Percentiles rank a stretch among this genome's conserved stretches.
phyloP scores from a whole-genome alignment of 2,797 vertebrate genomes.

The Sebastes hubbsi region DNA sequence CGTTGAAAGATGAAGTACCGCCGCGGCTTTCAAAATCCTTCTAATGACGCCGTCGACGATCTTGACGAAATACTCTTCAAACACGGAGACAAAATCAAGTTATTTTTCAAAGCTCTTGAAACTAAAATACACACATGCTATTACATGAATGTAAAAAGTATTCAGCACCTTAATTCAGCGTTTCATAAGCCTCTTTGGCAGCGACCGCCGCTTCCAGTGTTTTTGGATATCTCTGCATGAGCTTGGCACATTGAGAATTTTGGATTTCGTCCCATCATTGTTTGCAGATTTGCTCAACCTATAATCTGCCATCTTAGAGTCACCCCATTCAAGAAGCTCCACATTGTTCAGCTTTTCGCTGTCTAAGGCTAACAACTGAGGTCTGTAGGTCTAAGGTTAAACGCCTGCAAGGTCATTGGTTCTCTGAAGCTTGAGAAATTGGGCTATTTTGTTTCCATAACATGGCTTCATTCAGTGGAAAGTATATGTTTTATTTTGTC shows the following conservation, averaged over 20 bases:
- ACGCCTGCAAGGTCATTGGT: not conserved
- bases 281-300: constrained; percentile 36
- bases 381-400: not conserved
- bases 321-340: not conserved
- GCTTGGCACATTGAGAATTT: constrained; percentile 10
- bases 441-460: not conserved
- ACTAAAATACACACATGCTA: not conserved
- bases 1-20: constrained; percentile 1
- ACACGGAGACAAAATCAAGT: not conserved
- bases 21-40: not conserved
- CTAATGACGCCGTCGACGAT: not conserved
- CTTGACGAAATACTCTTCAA: not conserved
- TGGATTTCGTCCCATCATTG: constrained; percentile 44
- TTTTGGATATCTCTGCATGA: constrained; percentile 19
- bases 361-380: constrained; percentile 1
- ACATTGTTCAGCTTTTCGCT: not conserved
- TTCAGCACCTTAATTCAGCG: not conserved
- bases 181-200: constrained; percentile 31
- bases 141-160: not conserved
- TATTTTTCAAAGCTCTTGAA: not conserved
- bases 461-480: not conserved
- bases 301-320: constrained; percentile 15
- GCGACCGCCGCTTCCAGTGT: not conserved
- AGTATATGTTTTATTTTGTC: not conserved
- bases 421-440: not conserved